Evolutionary conservation across 2,797 vertebrate genomes (phyloP).

Genomic region (Sylvia borin): DNA sequence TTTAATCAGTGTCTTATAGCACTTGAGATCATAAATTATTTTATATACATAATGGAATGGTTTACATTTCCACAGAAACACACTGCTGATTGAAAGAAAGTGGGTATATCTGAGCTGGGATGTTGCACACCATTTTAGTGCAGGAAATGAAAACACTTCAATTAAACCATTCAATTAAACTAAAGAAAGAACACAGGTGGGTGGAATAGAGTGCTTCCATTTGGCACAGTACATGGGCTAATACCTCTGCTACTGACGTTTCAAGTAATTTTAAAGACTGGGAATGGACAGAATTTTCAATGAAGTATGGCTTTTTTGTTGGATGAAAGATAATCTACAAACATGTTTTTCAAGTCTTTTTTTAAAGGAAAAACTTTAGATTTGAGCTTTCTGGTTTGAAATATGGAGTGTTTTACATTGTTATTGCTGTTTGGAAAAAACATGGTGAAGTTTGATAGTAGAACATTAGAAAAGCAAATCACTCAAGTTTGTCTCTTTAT

Average conservation of each 20-base stretch:
- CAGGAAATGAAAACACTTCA: conserved; percentile 19
- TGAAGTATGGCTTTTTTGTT: background rate
- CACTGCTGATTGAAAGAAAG: background rate
- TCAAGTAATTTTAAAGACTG: background rate
- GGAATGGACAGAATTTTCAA: background rate
- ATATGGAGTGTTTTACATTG: rapidly evolving
- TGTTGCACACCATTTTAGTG: background rate
- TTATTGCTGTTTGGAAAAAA: background rate
- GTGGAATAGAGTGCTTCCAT: background rate
- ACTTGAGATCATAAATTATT: conserved; percentile 21
- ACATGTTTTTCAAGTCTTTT: rapidly evolving
- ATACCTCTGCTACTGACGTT: background rate
- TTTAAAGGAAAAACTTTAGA: background rate
- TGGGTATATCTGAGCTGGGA: background rate
- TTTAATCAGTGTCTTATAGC: background rate
- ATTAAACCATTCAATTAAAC: conserved; percentile 11
- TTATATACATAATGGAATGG: background rate
- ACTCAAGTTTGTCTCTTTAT: background rate
- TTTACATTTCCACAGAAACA: background rate
- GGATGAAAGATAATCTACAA: background rate
- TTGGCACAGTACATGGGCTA: background rate
- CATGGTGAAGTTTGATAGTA: background rate
- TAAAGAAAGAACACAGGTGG: background rate
- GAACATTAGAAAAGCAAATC: background rate
- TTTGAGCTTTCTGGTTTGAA: background rate